Conservation (phyloP, 1,140 invertebrate species). For the Meteorus sp. region DNA sequence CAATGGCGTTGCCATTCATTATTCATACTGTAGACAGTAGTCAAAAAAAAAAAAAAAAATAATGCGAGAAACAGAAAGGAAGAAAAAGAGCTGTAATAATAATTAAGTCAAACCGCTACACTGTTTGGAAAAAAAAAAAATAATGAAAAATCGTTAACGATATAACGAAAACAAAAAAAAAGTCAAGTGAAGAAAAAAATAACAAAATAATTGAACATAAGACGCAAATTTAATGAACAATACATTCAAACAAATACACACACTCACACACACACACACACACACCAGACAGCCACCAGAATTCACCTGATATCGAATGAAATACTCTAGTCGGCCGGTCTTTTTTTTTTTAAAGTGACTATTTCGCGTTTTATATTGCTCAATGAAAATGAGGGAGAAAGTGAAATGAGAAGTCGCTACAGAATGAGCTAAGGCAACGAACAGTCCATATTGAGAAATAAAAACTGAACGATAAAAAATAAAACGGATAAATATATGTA, state of each 20-base stretch:
- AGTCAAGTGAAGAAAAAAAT: too few relatives aligned
- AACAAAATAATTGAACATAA: too few relatives aligned
- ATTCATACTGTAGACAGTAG: conserved; percentile 18
- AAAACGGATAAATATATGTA: background rate
- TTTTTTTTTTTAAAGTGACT: conserved; percentile 26
- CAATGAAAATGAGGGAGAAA: background rate
- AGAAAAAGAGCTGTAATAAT: background rate
- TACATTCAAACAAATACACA: conserved; percentile 7
- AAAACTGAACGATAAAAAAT: too few relatives aligned
- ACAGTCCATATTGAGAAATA: too few relatives aligned
- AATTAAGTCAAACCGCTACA: conserved; percentile 11
- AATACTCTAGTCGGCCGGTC: conserved; percentile 37
- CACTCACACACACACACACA: conserved; percentile 12
- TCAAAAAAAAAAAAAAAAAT: background rate
- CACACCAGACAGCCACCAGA: conserved; percentile 30
- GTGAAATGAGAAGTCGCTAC: background rate
- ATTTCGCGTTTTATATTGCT: too few relatives aligned
- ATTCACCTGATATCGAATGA: conserved; percentile 36
- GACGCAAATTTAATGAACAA: conserved; percentile 12
- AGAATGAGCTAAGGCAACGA: too few relatives aligned
- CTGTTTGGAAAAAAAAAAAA: background rate
- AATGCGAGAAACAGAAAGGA: too few relatives aligned
- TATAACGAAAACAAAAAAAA: conserved; percentile 4
- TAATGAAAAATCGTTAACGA: background rate
- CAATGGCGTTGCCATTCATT: conserved; percentile 35